phyloP scores from a whole-genome alignment of 1,140 invertebrate species.

The Trichonephila clavata region DNA sequence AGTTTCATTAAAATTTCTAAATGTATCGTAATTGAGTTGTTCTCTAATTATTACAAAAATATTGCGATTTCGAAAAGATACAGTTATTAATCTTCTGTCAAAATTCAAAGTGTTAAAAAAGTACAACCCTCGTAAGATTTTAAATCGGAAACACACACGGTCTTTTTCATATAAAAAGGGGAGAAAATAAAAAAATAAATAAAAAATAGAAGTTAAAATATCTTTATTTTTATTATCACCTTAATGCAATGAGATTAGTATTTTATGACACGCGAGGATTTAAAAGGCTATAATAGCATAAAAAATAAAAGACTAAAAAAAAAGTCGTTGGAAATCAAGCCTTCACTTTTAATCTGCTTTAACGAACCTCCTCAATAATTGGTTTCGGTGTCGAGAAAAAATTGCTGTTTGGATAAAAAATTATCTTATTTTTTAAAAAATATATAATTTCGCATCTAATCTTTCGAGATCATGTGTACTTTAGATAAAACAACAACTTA shows the following conservation, averaged over 20 bases:
- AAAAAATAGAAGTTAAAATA: neutral
- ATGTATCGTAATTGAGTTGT: too few species aligned
- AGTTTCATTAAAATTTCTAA: too few species aligned
- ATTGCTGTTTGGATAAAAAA: constrained; percentile 14
- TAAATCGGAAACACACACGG: neutral
- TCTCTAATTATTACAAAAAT: too few species aligned
- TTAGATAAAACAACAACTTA: neutral
- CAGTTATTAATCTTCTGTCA: neutral
- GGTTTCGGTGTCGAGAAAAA: neutral
- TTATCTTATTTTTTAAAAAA: neutral
- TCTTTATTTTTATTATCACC: constrained; percentile 32
- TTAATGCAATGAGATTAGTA: constrained; percentile 30
- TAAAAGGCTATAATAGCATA: constrained; percentile 26
- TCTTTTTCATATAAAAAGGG: neutral
- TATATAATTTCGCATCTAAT: neutral
- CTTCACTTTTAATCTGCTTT: constrained; percentile 44
- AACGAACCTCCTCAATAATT: constrained; percentile 39
- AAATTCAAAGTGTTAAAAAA: neutral
- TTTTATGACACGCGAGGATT: constrained; percentile 25
- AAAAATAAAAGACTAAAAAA: neutral
- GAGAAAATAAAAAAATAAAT: neutral
- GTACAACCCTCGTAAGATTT: neutral
- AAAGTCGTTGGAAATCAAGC: constrained; percentile 14
- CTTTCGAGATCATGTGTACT: neutral
- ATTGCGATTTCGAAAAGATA: neutral